phyloP scores from a whole-genome alignment of 1,140 invertebrate genomes.

The Drosophila varians region DNA sequence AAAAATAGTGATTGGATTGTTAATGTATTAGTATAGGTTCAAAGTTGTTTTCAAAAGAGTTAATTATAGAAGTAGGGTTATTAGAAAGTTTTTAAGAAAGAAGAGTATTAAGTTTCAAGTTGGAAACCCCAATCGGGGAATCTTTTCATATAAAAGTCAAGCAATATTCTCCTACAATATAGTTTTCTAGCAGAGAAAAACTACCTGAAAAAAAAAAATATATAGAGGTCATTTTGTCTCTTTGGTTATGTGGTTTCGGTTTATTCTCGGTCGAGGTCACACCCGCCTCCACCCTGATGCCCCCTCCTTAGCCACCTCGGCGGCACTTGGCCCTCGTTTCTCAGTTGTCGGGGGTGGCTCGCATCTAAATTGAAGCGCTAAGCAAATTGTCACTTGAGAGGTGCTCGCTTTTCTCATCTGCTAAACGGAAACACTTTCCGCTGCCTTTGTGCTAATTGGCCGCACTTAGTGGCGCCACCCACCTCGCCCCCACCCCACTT shows the following conservation, averaged over 20 bases:
- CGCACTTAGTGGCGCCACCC: conserved; percentile 54
- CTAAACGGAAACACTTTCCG: conserved; percentile 79
- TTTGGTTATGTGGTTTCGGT: conserved; percentile 6
- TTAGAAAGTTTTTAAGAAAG: neutral
- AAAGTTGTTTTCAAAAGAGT: no score
- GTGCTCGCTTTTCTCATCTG: conserved; percentile 60
- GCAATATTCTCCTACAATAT: no score
- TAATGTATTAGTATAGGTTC: neutral
- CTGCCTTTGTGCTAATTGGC: conserved; percentile 79
- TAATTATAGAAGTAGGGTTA: no score
- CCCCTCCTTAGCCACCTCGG: neutral
- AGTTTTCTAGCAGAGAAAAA: no score
- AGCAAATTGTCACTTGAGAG: conserved; percentile 70
- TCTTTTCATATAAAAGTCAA: no score
- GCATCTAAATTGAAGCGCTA: conserved; percentile 59
- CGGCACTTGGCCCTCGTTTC: neutral
- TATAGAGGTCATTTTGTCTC: neutral
- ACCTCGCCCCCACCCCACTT: neutral
- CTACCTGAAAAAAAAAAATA: no score
- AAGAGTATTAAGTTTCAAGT: neutral
- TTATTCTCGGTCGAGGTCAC: conserved; percentile 45
- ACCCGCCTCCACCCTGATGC: neutral
- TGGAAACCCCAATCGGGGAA: no score
- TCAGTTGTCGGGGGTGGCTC: conserved; percentile 17
- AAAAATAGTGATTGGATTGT: neutral